Conservation (phyloP, 2,888 invertebrate genomes). For the Caenorhabditis parvicauda region DNA sequence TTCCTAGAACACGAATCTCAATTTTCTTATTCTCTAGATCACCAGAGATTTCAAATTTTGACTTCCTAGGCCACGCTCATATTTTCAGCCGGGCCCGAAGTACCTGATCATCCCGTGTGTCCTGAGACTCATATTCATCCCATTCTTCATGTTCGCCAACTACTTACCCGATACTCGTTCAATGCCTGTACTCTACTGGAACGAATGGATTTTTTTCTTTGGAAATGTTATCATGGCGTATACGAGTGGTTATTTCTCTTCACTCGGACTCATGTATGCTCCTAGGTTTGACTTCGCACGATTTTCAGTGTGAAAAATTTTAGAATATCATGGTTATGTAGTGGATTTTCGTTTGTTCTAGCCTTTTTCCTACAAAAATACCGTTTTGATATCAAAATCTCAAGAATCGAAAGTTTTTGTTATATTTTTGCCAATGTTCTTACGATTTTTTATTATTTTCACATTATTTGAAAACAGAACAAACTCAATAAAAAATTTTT, state of each 20-base stretch:
- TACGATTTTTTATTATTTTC: no score
- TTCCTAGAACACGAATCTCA: no score
- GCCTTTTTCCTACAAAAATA: no score
- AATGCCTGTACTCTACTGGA: conserved; percentile 76
- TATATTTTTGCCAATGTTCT: no score
- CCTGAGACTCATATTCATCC: conserved; percentile 78
- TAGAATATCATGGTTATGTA: background rate
- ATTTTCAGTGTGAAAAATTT: background rate
- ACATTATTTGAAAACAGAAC: no score
- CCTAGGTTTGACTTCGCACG: conserved; percentile 67
- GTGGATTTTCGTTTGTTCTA: no score
- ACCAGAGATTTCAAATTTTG: no score
- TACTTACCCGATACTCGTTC: conserved; percentile 73
- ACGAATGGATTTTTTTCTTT: conserved; percentile 68
- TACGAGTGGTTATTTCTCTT: conserved; percentile 87
- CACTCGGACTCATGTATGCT: conserved; percentile 88
- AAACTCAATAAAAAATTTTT: background rate
- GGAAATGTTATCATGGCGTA: conserved; percentile 75
- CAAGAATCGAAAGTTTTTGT: no score
- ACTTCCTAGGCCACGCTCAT: no score
- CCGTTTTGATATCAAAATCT: no score
- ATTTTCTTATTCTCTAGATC: no score
- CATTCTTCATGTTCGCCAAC: conserved; percentile 86
- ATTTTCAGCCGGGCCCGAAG: conserved; percentile 74
- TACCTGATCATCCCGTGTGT: conserved; percentile 76